Percentiles rank a stretch among this genome's conserved stretches.
Evolutionary conservation across 1,140 invertebrate genomes (phyloP).

Genomic region (Leguminivora glycinivorella): DNA sequence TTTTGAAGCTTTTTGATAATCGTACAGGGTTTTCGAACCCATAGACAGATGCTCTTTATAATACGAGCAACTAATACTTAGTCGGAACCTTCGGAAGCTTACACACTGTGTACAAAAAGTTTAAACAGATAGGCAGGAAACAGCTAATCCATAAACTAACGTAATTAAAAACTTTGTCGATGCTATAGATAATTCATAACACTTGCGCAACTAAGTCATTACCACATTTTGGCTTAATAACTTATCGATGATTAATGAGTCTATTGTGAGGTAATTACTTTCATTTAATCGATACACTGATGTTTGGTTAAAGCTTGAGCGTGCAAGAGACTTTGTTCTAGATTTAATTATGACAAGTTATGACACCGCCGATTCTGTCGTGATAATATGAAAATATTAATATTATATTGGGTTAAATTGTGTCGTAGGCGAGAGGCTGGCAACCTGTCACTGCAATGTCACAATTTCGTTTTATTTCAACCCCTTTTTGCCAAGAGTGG

Average conservation of each 20-base stretch:
- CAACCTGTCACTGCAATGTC: too few relatives aligned
- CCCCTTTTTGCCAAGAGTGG: too few relatives aligned
- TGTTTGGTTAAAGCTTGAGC: slow-evolving; percentile 14
- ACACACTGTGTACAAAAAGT: not conserved
- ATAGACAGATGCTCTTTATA: not conserved
- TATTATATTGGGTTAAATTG: too few relatives aligned
- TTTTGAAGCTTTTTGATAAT: too few relatives aligned
- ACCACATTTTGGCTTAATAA: slow-evolving; percentile 9
- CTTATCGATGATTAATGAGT: slow-evolving; percentile 26
- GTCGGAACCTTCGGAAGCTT: not conserved
- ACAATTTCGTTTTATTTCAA: too few relatives aligned
- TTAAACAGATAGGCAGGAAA: slow-evolving; percentile 3
- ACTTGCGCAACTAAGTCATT: slow-evolving; percentile 20
- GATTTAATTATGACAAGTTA: not conserved
- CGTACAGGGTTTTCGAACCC: too few relatives aligned
- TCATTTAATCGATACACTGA: slow-evolving; percentile 13
- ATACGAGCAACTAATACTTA: not conserved
- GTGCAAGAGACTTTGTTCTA: not conserved
- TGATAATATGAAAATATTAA: not conserved
- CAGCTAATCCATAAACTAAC: slow-evolving; percentile 7
- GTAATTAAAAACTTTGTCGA: slow-evolving; percentile 26
- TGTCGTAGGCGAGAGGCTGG: too few relatives aligned
- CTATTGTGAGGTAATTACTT: slow-evolving; percentile 26
- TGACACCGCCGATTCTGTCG: not conserved
- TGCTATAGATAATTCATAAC: slow-evolving; percentile 10